phyloP scores from a whole-genome alignment of 2,888 invertebrate species.

The Drosophila leonis region DNA sequence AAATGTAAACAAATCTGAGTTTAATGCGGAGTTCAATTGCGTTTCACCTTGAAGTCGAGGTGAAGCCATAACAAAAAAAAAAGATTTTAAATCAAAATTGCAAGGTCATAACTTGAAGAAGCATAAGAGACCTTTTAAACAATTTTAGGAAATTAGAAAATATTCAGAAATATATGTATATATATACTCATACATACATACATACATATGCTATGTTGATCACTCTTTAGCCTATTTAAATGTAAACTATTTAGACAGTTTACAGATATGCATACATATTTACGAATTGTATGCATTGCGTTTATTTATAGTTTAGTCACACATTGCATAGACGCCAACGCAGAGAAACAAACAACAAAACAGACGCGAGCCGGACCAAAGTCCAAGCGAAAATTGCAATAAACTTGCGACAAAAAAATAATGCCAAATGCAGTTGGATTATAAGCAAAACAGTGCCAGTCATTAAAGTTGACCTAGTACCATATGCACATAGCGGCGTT shows the following conservation, averaged over 20 bases:
- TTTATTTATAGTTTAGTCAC: constrained; percentile 59
- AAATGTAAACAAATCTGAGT: constrained; percentile 27
- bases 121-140: not conserved
- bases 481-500: not conserved
- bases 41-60: constrained; percentile 57
- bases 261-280: not conserved
- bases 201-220: not conserved
- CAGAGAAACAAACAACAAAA: constrained; percentile 12
- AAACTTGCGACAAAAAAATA: constrained; percentile 57
- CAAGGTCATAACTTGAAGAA: constrained; percentile 16
- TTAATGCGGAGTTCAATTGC: constrained; percentile 52
- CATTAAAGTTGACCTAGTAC: constrained; percentile 7
- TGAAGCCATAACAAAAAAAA: constrained; percentile 27
- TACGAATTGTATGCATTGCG: constrained; percentile 21
- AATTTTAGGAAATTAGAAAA: not conserved
- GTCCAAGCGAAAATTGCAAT: constrained; percentile 75
- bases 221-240: not conserved
- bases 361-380: constrained; percentile 49
- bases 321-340: constrained; percentile 51
- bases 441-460: constrained; percentile 36
- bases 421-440: constrained; percentile 39
- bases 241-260: not conserved
- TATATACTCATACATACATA: not conserved
- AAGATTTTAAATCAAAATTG: constrained; percentile 5
- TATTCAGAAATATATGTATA: not conserved